phyloP scores from a whole-genome alignment of 2,888 invertebrate genomes.

The Axea sp. region DNA sequence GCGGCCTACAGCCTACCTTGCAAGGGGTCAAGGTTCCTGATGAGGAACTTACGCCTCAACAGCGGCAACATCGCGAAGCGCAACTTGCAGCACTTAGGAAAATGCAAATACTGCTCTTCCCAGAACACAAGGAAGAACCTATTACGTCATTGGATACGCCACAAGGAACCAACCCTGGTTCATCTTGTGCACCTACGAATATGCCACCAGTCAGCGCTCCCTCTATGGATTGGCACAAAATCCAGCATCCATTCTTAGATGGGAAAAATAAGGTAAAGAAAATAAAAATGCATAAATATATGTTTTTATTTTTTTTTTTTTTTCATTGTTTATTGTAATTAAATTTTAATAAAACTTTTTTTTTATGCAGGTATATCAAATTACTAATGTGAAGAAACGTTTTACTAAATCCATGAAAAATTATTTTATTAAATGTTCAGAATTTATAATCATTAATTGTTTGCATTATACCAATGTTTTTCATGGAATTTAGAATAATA shows the following conservation, averaged over 20 bases:
- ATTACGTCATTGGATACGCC: slow-evolving; percentile 74
- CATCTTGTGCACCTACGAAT: slow-evolving; percentile 72
- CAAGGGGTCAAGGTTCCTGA: slow-evolving; percentile 94
- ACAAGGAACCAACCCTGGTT: slow-evolving; percentile 72
- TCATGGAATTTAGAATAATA: no score
- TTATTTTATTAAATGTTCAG: no score
- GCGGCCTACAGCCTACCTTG: slow-evolving; percentile 82
- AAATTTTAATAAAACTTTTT: no score
- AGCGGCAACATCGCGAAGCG: slow-evolving; percentile 95
- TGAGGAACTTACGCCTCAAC: slow-evolving; percentile 97
- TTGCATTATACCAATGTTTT: no score
- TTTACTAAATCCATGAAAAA: no score
- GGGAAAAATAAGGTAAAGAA: slow-evolving; percentile 82
- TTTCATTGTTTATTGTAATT: no score
- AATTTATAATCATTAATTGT: no score
- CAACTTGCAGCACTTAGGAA: slow-evolving; percentile 94
- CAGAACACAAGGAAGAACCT: slow-evolving; percentile 83
- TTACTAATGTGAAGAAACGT: no score
- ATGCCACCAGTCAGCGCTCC: slow-evolving; percentile 76
- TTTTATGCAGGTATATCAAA: no score
- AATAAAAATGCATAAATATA: background rate
- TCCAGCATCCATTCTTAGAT: slow-evolving; percentile 93
- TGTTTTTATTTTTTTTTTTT: no score
- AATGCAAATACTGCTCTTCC: slow-evolving; percentile 95
- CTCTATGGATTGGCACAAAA: slow-evolving; percentile 92